Percentiles rank a stretch among this genome's conserved stretches.
Conservation (phyloP, 2,113 vertebrate genomes). For the Mandrillus leucophaeus region DNA sequence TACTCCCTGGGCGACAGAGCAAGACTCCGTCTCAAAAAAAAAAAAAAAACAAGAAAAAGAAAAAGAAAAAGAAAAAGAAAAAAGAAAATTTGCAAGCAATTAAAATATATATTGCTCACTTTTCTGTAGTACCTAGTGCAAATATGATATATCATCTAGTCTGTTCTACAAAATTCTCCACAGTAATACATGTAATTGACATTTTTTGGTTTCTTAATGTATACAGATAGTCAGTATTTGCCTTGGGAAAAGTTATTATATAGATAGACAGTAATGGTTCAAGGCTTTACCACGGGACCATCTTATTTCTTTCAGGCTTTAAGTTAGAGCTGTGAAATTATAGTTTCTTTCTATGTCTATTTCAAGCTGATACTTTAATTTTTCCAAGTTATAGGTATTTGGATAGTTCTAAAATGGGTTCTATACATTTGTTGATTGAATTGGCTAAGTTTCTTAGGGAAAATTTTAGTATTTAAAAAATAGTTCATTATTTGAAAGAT, state of each 20-base stretch:
- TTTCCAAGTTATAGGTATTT: background rate
- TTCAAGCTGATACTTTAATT: background rate
- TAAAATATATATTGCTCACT: background rate
- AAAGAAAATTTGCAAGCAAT: background rate
- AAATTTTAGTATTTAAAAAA: background rate
- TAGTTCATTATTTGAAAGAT: background rate
- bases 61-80: no score
- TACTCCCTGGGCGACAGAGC: no score
- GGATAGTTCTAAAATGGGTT: background rate
- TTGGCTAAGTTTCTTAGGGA: background rate
- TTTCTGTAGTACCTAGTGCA: background rate
- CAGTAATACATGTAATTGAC: background rate
- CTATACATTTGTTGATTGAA: background rate
- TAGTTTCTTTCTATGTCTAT: background rate
- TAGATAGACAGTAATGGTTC: background rate
- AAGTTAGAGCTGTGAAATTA: background rate
- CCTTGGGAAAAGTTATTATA: background rate
- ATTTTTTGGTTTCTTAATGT: background rate
- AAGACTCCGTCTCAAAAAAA: no score
- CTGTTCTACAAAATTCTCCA: background rate
- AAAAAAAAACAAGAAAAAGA: no score
- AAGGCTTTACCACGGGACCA: background rate
- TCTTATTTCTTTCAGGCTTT: background rate
- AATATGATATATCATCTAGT: background rate
- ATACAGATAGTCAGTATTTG: background rate